Evolutionary conservation across 2,797 vertebrate species (phyloP), one percentile per base, ranked within the genome.

Genomic region (Cetoscarus ocellatus): DNA sequence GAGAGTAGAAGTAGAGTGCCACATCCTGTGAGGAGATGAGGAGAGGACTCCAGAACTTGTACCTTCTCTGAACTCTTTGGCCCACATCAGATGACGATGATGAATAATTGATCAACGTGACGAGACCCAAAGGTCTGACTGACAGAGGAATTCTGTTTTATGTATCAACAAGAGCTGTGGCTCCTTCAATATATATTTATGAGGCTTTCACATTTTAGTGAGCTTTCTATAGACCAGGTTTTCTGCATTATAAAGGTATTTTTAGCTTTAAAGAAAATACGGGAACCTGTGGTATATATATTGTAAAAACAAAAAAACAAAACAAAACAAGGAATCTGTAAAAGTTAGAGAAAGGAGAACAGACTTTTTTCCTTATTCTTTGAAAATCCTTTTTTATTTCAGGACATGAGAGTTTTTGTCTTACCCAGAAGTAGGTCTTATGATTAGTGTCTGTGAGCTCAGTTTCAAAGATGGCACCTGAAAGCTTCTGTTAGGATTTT

Each of bases 61-160:
- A 67, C 67, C 39, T 52, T 15, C 64, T 62, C 47, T 75, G 61
- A 74, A 68, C 42, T 39, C 62, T 74, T 39, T 49, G 47, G 40
- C 51, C 60, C 54, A 61, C 35, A 51, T 48, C 61, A 78, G 45
- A 71, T 1, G 17, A 60, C 35, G 15, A 58, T 44, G 58, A 71
- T 87, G 1, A 85, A 86, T 86, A 51, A 82, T 79, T 70, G 55
- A 81, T 69, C 34, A 70, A 45, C n/a, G 13, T 54, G 11, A 15
- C 57, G 38, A 54, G 57, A 0, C 47, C 42, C 56, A 64, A 64
- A 70, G 53, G 75, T 71, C 68, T 72, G 59, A 71, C 60, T 57
- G 43, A 55, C 45, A 61, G 42, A 61, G 34, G 73, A 67, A 68
- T 75, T 70, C 58, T 56, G 45, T 82, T 82, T 85, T 19, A 75